phyloP scores from a whole-genome alignment of 2,888 invertebrate genomes.

The Pristionchus exspectatus region DNA sequence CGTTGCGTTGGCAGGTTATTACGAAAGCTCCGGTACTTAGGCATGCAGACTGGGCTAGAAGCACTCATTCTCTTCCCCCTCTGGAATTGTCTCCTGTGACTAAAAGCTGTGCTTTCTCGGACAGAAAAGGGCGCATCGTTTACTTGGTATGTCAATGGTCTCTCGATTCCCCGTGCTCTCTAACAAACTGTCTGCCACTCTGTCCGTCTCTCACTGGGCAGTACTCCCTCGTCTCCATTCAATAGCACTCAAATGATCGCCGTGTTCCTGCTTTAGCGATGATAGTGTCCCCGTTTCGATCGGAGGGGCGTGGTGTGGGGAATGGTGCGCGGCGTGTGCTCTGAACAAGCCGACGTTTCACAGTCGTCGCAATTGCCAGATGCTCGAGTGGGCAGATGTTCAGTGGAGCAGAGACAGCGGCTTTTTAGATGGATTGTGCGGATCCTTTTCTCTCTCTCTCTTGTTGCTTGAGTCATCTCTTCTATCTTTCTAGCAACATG shows the following conservation, averaged over 20 bases:
- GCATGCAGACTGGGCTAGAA: not conserved
- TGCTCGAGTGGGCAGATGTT: slow-evolving; percentile 14
- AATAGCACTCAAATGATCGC: not conserved
- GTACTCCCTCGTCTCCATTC: not conserved
- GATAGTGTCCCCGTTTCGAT: not conserved
- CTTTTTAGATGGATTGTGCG: not conserved
- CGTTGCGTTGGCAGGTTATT: not conserved
- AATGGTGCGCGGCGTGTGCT: not conserved
- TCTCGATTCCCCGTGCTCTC: slow-evolving; percentile 7
- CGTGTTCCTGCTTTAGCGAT: slow-evolving; percentile 21
- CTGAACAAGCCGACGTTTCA: not conserved
- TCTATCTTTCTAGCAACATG: not conserved
- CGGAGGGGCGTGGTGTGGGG: slow-evolving; percentile 11
- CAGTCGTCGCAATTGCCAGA: slow-evolving; percentile 23
- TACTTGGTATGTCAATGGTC: not conserved
- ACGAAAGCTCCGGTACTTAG: not conserved
- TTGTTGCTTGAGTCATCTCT: not conserved
- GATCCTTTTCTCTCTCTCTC: not conserved
- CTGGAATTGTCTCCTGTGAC: not conserved
- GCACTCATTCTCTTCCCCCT: not conserved
- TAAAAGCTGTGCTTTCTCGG: not conserved
- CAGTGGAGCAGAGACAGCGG: not conserved
- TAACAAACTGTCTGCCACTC: not conserved
- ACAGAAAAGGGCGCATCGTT: not conserved
- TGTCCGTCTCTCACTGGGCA: not conserved